Percentiles rank a stretch among this genome's conserved stretches.
phyloP scores from a whole-genome alignment of 2,113 vertebrate genomes.

The Misgurnus mizolepis region DNA sequence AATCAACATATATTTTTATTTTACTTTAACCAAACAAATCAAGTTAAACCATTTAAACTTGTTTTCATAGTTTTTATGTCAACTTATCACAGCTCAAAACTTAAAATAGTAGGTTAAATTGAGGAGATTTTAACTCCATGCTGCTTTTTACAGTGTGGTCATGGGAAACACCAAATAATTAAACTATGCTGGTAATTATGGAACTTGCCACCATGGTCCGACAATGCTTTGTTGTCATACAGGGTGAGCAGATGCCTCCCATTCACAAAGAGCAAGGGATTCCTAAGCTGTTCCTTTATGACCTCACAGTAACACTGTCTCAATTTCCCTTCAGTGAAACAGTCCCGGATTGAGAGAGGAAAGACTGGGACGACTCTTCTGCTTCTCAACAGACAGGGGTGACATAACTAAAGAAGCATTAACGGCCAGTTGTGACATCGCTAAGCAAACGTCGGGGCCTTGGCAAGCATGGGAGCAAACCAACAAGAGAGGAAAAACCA shows the following conservation, averaged over 20 bases:
- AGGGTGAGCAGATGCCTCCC: conserved; percentile 23
- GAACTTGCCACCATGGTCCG: no score
- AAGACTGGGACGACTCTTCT: conserved; percentile 35
- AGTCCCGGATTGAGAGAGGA: conserved; percentile 37
- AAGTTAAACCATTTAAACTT: no score
- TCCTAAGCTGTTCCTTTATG: conserved; percentile 32
- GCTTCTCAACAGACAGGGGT: conserved; percentile 54
- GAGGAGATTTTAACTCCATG: no score
- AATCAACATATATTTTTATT: no score
- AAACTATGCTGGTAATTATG: no score
- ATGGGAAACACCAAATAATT: no score
- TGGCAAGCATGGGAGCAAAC: conserved; percentile 67
- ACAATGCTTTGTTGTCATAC: not conserved
- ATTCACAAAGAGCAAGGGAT: conserved; percentile 33
- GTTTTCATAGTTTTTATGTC: no score
- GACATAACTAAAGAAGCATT: conserved; percentile 74
- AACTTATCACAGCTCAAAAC: no score
- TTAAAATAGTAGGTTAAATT: no score
- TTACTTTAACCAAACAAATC: no score
- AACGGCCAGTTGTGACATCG: conserved; percentile 63
- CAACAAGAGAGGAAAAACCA: conserved; percentile 54
- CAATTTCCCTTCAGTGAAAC: conserved; percentile 41
- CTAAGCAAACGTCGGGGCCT: conserved; percentile 65
- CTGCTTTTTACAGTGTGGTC: no score
- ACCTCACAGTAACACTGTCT: conserved; percentile 44